Base-by-base conservation (phyloP, 2,797 vertebrate species). In the Anguilla obscura region DNA sequence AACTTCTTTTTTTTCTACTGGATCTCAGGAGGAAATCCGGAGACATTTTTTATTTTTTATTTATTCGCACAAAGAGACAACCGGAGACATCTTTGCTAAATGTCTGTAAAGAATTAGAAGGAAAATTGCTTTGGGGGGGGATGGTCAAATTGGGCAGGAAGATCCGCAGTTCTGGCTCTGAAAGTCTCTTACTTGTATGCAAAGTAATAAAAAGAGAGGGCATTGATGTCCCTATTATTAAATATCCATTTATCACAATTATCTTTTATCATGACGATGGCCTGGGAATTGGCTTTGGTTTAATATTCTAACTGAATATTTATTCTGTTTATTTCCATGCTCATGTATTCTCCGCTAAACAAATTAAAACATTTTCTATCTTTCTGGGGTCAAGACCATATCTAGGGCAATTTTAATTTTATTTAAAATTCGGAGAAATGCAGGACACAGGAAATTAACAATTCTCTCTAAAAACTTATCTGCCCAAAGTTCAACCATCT, bases 381-480 rank as follows among this genome's bases (percentile, higher is more conserved):
- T 76, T 76, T 76, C 71, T 76, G 30, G 10, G 76, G 76, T 50
- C 76, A 80, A 48, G 76, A 80, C 24, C 36, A 50, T 80, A 45
- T 48, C 76, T 24, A 21, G 76, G 76, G 40, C 27, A 80, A 40
- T 80, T 80, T 80, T 80, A 50, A 16, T 48, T 80, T 8, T 80
- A 80, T 80, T 24, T 80, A 48, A 24, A 36, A 24, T 48, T 48
- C 24, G 5, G 36, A 1, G 14, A 45, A 79, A 40, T 12, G 45
- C 33, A 79, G 74, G 21, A 45, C 36, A 79, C 30, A 74, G 69
- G 69, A 74, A 21, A 21, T 7, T 24, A 40, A 12, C 54, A 56
- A 56, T 56, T 6, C 16, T 80, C 30, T 76, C 12, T 76, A 16
- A 1, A 76, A 76, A 80, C 76, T 80, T 36, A 5, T 45, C 40